These are phyloP conservation scores for Chionomys nivalis DNA, from an alignment of 2,113 vertebrate species.

Conservation along the genomic window DNA sequence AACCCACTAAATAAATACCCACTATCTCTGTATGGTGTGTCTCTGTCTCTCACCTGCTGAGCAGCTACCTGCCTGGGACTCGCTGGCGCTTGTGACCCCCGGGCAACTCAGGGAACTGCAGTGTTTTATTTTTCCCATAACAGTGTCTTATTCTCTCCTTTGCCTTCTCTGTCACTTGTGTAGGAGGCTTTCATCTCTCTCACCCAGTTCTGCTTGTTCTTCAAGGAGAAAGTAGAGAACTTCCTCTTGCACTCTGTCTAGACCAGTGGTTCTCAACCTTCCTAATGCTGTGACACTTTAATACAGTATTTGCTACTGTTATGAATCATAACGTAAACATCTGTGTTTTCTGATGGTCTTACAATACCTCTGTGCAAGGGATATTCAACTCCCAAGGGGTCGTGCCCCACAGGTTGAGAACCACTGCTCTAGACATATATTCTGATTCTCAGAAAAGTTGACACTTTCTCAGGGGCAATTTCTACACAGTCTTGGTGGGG, in stretches of 20 bases:
- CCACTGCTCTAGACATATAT: neutral
- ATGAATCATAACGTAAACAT: neutral
- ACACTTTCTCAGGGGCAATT: neutral
- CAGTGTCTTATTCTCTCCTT: neutral
- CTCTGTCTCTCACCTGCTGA: too few species aligned
- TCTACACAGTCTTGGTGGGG: neutral
- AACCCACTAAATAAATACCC: too few species aligned
- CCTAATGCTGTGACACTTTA: neutral
- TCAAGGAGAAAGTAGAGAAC: neutral
- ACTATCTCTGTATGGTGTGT: too few species aligned
- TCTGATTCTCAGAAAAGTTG: neutral
- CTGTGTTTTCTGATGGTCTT: neutral
- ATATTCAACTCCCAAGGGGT: neutral
- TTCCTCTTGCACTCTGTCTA: neutral
- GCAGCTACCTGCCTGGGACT: too few species aligned
- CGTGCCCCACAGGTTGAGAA: neutral
- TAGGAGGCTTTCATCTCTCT: neutral
- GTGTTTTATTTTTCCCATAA: too few species aligned
- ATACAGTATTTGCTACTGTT: neutral
- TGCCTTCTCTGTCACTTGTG: neutral
- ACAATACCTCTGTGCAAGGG: neutral
- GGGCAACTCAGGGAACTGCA: too few species aligned
- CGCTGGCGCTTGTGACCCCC: too few species aligned
- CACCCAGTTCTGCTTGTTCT: too few species aligned
- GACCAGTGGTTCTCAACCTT: neutral